Evolutionary conservation across 2,888 invertebrate genomes (phyloP), one percentile per base, ranked within the genome.

Genomic region (Nineta flava): DNA sequence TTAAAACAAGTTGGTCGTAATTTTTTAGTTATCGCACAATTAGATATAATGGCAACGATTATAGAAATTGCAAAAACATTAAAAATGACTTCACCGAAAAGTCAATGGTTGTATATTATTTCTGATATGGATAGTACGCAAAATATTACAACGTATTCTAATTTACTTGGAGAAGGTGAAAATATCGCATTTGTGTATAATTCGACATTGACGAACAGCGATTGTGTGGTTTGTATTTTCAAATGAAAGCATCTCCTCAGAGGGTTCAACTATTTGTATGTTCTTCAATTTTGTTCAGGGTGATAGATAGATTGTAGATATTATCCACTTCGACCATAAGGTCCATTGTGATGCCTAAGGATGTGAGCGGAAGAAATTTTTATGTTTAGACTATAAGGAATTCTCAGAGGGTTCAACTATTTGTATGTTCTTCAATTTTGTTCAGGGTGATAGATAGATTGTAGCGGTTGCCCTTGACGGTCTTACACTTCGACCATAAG

Each of bases 91-190:
- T 75, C 81, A 58, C 80, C 84, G 0, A 72, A 70, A 56, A 84
- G 79, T 53, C 87, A 88, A 60, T 90, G 90, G 88, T 62, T 90
- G n/a, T 88, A 84, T 61, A 70, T 87, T 35, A 69, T 87, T 47
- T 73, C 82, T 0, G 81, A 84, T 51, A 76, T 75, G 0, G 65
- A 72, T 50, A 60, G 57, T 0, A 64, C 64, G 3, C 65, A 67
- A 3, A 76, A 81, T 58, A 60, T 80, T 5, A 65, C 74, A 0
- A 67, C 67, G 15, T 70, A 82, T 19, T 68, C 75, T 41, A 72
- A 74, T 54, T 65, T 79, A 1, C 64, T 85, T 21, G 71, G 70
- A 12, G 88, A 88, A 61, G 90, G 90, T 1, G 85, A 85, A 57
- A 87, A 90, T 62, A 67, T 88, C 9, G 87, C 87, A 0, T 87